Evolutionary conservation across 1,140 invertebrate genomes (phyloP), one percentile per base, ranked within the genome.

Genomic region (Wiebesia pumilae): DNA sequence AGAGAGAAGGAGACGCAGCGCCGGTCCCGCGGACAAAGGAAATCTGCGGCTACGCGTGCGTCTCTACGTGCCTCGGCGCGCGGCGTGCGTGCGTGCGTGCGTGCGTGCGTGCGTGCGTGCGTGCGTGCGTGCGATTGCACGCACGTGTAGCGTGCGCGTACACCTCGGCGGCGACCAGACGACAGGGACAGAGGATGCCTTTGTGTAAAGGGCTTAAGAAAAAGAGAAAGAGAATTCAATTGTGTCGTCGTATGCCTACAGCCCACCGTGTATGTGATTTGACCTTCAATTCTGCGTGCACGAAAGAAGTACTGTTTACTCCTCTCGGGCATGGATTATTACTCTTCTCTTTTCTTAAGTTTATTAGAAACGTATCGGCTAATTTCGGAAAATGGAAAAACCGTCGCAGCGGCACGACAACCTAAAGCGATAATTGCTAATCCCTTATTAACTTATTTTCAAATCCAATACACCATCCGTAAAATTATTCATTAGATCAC

Each of bases 1-100:
- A 77, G 58, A 73, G 84, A 71, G 47, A 80, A 35, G 54, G 78
- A 51, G 14, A 33, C 58, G 35, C 30, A 79, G 27, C 88, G 78
- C 88, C 86, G 88, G 88, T 90, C 91, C 90, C 90, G 89, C 90
- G 90, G 89, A 92, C 91, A 92, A 92, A 92, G 92, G 89, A 90
- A 92, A 91, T 90, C 91, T 90, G 91, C 90, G 90, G 90, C 90
- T 90, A 89, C 89, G 65, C 81, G 30, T 58, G n/a, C 33, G 69
- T 75, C 2, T 38, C 33, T 40, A 58, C 35, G 47, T 51, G 12
- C 33, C 67, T 69, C 51, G 33, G 16, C 30, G 14, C 10, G 30
- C 7, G 12, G 24, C 38, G 12, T 19, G 38, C 38, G 71, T 24
- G 38, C 43, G 43, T n/a, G 27, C 86, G 84, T 84, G 89, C 88